Conservation (phyloP, 2,888 invertebrate species). For the Tipula confusa region DNA sequence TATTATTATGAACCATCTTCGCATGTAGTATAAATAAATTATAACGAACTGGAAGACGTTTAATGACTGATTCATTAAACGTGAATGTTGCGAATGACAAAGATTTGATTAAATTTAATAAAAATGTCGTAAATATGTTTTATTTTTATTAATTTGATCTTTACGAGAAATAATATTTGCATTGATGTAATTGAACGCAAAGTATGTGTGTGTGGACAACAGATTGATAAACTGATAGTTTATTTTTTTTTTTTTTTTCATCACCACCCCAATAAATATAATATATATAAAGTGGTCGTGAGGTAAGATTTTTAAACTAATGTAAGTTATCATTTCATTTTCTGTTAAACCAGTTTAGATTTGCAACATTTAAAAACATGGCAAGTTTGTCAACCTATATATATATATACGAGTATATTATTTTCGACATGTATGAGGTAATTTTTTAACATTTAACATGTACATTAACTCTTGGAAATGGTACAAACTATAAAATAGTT, state of each 20-base stretch:
- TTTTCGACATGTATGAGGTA: background rate
- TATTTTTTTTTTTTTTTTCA: too few relatives aligned
- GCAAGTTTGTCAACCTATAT: background rate
- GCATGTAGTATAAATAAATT: background rate
- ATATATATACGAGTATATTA: too few relatives aligned
- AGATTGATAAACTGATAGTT: too few relatives aligned
- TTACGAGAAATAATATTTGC: background rate
- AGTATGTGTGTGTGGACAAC: background rate
- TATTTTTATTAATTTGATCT: background rate
- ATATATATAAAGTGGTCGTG: background rate
- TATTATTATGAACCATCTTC: background rate
- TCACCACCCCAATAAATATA: too few relatives aligned
- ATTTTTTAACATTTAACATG: background rate
- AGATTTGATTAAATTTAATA: conserved; percentile 25
- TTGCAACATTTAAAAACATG: background rate
- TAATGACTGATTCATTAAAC: background rate
- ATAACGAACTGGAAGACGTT: conserved; percentile 3
- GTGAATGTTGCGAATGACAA: background rate
- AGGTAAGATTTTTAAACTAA: background rate
- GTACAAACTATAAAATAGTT: background rate
- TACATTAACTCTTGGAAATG: background rate
- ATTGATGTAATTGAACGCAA: background rate
- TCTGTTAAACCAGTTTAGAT: background rate
- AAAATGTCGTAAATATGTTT: background rate
- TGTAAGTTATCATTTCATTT: background rate